These are phyloP conservation scores for Datnioides undecimradiatus DNA, from an alignment of 2,113 vertebrate genomes.

Conservation along the genomic window DNA sequence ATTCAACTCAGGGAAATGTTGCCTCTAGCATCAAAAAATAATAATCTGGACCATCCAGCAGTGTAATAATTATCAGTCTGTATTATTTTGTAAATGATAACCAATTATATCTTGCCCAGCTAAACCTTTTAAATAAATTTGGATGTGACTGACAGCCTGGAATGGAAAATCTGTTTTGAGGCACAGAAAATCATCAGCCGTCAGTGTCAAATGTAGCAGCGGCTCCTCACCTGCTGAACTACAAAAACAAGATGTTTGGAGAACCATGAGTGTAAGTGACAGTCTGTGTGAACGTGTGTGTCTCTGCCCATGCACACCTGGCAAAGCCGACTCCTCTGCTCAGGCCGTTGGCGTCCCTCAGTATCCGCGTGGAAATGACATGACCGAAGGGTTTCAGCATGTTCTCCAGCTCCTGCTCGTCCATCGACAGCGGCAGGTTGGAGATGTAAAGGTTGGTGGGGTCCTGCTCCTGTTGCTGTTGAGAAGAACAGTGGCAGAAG, in stretches of 20 bases:
- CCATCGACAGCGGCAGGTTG: conserved; percentile 85
- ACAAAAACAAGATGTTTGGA: not conserved
- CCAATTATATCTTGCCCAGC: not conserved
- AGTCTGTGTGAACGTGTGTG: not conserved
- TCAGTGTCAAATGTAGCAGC: not conserved
- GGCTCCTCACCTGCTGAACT: not conserved
- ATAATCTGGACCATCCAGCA: not conserved
- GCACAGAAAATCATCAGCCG: not conserved
- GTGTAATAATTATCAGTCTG: not conserved
- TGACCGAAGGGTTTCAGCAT: conserved; percentile 86
- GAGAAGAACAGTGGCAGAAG: conserved; percentile 18
- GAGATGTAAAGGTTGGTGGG: conserved; percentile 86
- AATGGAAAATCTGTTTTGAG: not conserved
- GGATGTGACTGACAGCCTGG: not conserved
- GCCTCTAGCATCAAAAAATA: conserved; percentile 3
- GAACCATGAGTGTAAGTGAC: not conserved
- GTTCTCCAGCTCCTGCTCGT: conserved; percentile 86
- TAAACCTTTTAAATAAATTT: not conserved
- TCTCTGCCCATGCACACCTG: conserved; percentile 56
- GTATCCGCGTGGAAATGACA: conserved; percentile 85
- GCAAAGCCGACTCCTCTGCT: conserved; percentile 86
- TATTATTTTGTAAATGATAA: conserved; percentile 1
- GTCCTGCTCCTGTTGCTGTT: conserved; percentile 85
- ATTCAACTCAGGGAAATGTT: conserved; percentile 12
- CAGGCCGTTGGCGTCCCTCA: conserved; percentile 83